Conservation (phyloP, 2,797 vertebrate species). For the Chromobotia macracanthus region DNA sequence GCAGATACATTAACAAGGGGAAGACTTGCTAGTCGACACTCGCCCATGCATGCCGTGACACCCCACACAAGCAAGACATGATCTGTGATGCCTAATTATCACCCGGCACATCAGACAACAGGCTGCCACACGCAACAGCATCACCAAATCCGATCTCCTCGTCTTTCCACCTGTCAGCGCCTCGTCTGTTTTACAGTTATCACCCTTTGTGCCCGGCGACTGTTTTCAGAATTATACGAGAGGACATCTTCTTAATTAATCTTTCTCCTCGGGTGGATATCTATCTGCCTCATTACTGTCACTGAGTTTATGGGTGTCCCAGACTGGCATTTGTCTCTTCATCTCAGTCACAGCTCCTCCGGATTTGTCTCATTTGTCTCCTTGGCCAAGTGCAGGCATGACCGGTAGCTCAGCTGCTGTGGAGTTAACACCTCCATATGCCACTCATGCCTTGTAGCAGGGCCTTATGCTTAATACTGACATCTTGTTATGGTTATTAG, state of each 20-base stretch:
- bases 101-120: conserved; percentile 35
- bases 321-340: conserved; percentile 38
- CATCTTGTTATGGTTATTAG: conserved; percentile 41
- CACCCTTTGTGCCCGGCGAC: conserved; percentile 15
- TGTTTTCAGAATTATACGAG: conserved; percentile 10
- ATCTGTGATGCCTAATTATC: conserved; percentile 48
- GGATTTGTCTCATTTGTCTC: conserved; percentile 41
- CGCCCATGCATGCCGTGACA: conserved; percentile 7
- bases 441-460: conserved; percentile 35
- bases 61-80: conserved; percentile 46
- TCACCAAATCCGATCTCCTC: conserved; percentile 37
- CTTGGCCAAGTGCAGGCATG: conserved; percentile 35
- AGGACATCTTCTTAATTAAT: conserved; percentile 41
- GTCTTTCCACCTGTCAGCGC: conserved; percentile 37
- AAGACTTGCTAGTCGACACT: conserved; percentile 29
- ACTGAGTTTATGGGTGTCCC: conserved; percentile 10
- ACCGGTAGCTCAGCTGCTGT: conserved; percentile 12
- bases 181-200: conserved; percentile 33
- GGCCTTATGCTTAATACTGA: conserved; percentile 36
- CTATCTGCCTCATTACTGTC: conserved; percentile 38
- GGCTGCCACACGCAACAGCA: neutral
- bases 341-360: conserved; percentile 42
- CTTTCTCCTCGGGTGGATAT: conserved; percentile 42
- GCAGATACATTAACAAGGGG: conserved; percentile 41
- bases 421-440: conserved; percentile 36